Base-by-base conservation (phyloP, 2,888 invertebrate species). In the Ophion ventricosus region DNA sequence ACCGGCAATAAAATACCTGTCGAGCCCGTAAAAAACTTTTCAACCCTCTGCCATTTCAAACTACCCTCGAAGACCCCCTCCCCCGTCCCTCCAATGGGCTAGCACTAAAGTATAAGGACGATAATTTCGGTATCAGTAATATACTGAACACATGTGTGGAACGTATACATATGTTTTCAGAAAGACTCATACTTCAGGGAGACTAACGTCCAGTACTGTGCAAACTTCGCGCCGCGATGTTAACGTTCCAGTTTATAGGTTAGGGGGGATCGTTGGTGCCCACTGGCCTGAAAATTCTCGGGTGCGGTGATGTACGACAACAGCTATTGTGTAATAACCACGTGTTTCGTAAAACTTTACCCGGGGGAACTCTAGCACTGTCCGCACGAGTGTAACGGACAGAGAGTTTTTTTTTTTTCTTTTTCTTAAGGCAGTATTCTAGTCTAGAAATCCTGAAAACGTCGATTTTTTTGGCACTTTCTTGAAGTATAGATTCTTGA, bases 1-100 rank as follows among this genome's bases (percentile, higher is more conserved):
- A 69, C 63, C 56, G 10, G 61, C 80, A 74, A 85, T 85, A 80
- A 83, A 83, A 75, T 67, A 85, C 83, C 85, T 85, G 85, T 80
- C 83, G 35, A 74, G 64, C 69, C 54, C 67, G 72, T 84, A 83
- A 84, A 76, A 76, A 83, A 83, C 76, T 83, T 83, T 79, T 54
- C 35, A 74, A 80, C 72, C 49, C 61, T 20, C 3, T 59, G 75
- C 64, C 77, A 70, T 84, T 80, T 67, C 26, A 54, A 54, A 74
- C 56, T 20, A 56, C 61, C 29, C 4, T 20, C 49, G 40, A 35
- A 78, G 40, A 49, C 49, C 49, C n/a, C 25, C 29, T 10, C 7
- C 40, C 10, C 40, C 49, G 5, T 4, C 0, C 35, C 35, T 35
- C 35, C 35, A 35, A 35, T 29, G 29, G 29, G 29, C 49, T 26